Percentiles rank a stretch among this genome's conserved stretches.
Conservation (phyloP, 2,113 vertebrate species). For the Carassius auratus region DNA sequence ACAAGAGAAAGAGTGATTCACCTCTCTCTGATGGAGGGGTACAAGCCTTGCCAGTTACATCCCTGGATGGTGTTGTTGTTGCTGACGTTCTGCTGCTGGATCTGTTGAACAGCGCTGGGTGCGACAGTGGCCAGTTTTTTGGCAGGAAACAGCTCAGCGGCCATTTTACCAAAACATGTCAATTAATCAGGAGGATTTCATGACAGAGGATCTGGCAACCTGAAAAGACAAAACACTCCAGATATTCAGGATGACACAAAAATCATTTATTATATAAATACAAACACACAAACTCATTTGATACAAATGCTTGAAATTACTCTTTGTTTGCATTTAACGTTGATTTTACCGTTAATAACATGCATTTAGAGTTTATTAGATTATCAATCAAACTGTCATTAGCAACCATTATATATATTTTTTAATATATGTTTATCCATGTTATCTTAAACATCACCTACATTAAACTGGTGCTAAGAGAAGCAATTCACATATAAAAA, state of each 20-base stretch:
- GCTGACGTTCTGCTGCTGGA: slow-evolving; percentile 89
- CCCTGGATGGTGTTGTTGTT: slow-evolving; percentile 90
- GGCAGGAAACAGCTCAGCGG: slow-evolving; percentile 88
- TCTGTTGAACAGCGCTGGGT: slow-evolving; percentile 80
- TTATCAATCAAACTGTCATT: neutral
- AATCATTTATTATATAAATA: neutral
- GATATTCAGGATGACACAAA: neutral
- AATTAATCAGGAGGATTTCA: slow-evolving; percentile 84
- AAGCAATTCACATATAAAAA: neutral
- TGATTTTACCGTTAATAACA: neutral
- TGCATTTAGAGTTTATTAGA: neutral
- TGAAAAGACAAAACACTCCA: neutral
- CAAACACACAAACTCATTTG: too few relatives aligned
- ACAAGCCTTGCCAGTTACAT: slow-evolving; percentile 95
- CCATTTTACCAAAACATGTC: slow-evolving; percentile 86
- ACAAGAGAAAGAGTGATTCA: slow-evolving; percentile 62
- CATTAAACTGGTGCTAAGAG: neutral
- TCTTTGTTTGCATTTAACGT: neutral
- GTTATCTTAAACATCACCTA: neutral
- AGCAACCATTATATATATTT: neutral
- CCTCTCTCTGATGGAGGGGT: slow-evolving; percentile 95
- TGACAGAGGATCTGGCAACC: slow-evolving; percentile 71
- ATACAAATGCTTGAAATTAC: neutral
- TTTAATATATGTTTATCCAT: neutral
- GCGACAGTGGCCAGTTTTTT: slow-evolving; percentile 81